Conservation (phyloP, 2,888 invertebrate genomes). For the Hydriomena furcata region DNA sequence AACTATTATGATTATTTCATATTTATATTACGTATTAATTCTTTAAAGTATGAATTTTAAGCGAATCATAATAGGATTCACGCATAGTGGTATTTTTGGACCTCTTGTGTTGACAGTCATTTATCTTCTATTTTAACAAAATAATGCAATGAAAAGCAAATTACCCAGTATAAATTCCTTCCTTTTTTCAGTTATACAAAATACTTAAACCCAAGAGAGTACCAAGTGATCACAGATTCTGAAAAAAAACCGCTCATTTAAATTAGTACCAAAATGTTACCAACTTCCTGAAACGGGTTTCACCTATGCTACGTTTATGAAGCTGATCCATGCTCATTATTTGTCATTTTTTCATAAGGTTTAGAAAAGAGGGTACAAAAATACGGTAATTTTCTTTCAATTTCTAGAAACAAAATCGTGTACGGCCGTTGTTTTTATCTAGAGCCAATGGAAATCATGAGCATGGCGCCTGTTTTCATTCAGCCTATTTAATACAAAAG, state of each 20-base stretch:
- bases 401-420: neutral
- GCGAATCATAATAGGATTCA: no score
- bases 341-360: slow-evolving; percentile 21
- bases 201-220: slow-evolving; percentile 80
- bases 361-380: neutral
- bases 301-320: slow-evolving; percentile 67
- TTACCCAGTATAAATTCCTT: slow-evolving; percentile 45
- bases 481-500: slow-evolving; percentile 57
- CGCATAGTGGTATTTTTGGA: no score
- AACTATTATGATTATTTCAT: no score
- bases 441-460: slow-evolving; percentile 44
- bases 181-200: slow-evolving; percentile 68
- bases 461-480: slow-evolving; percentile 70
- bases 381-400: neutral
- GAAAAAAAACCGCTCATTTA: slow-evolving; percentile 70
- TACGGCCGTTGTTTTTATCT: slow-evolving; percentile 4
- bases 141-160: slow-evolving; percentile 54
- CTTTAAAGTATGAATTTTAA: no score
- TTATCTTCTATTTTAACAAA: slow-evolving; percentile 41
- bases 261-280: slow-evolving; percentile 73
- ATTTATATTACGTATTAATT: no score
- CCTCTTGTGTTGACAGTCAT: slow-evolving; percentile 5
- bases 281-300: slow-evolving; percentile 69
- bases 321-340: slow-evolving; percentile 69
- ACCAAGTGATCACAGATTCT: slow-evolving; percentile 83